Evolutionary conservation across 2,113 vertebrate genomes (phyloP).

Genomic region (Tamias sibiricus): DNA sequence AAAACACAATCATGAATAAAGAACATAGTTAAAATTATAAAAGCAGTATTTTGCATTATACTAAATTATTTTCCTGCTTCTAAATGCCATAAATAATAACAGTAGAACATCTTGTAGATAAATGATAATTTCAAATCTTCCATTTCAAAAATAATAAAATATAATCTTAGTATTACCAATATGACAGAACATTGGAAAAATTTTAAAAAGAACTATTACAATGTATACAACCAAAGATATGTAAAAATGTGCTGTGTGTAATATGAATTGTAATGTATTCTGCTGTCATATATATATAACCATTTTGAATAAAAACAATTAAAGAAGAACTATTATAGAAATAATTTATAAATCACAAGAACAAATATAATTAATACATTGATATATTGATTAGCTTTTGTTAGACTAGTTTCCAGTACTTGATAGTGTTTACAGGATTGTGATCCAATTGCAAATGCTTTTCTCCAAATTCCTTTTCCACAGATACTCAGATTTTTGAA

Average conservation of each 20-base stretch:
- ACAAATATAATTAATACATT: background rate
- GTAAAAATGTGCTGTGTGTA: too few species aligned
- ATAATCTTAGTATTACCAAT: background rate
- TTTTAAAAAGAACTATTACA: background rate
- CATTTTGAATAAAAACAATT: too few species aligned
- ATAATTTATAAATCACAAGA: background rate
- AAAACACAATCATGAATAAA: background rate
- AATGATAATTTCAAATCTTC: background rate
- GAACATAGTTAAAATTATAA: background rate
- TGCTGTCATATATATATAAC: too few species aligned
- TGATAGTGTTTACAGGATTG: background rate
- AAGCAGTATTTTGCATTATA: background rate
- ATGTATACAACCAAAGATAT: too few species aligned
- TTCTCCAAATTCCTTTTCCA: background rate
- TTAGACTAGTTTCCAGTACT: background rate
- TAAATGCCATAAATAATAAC: background rate
- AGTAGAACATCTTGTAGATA: background rate
- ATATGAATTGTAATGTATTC: too few species aligned
- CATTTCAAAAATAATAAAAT: background rate
- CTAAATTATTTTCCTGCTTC: background rate
- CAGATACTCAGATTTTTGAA: background rate
- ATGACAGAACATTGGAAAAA: background rate
- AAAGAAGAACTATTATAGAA: background rate
- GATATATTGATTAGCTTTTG: background rate
- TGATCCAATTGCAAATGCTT: background rate